Evolutionary conservation across 1,140 invertebrate genomes (phyloP), one percentile per base, ranked within the genome.

Genomic region (Pentalonia nigronervosa): DNA sequence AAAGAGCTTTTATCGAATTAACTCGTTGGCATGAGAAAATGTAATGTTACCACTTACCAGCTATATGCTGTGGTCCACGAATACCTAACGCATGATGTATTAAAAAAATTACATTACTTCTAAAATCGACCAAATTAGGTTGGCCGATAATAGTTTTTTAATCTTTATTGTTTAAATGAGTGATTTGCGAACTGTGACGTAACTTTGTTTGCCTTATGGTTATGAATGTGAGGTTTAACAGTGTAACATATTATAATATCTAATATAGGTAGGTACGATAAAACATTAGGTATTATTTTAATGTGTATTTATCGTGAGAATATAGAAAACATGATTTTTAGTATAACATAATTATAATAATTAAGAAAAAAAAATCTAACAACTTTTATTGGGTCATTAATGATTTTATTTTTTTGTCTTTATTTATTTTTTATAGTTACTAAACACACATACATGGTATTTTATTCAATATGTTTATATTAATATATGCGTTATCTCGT

Each of bases 401-500:
- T n/a, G 30, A 67, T 67, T 30, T 67, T n/a, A 21, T 41, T 11
- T 86, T 47, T 86, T 86, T 6, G 9, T 45, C 41, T 47, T 86
- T 9, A 41, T 41, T 41, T 41, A 2, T 84, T 84, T 53, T 86
- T 45, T 45, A 86, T 11, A 47, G 23, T 86, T 87, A 17, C 17
- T 17, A 87, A n/a, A 47, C 23, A 30, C 23, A 47, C 30, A 86
- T 47, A 47, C 25, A 47, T 30, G 25, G 23, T 45, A 86, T 41
- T n/a, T 86, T 87, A 53, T 50, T 53, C 34, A 36, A 36, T 53
- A 7, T 14, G 87, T 88, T 50, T 23, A 23, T 53, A 86, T 9
- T 86, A 50, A 87, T 87, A 48, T 47, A 87, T 87, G 25, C 45
- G 45, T n/a, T 87, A 87, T 87, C 84, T 87, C 84, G 84, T 87